These are phyloP conservation scores for Amphipoea lucens DNA, from an alignment of 2,888 invertebrate species.

Conservation along the genomic window DNA sequence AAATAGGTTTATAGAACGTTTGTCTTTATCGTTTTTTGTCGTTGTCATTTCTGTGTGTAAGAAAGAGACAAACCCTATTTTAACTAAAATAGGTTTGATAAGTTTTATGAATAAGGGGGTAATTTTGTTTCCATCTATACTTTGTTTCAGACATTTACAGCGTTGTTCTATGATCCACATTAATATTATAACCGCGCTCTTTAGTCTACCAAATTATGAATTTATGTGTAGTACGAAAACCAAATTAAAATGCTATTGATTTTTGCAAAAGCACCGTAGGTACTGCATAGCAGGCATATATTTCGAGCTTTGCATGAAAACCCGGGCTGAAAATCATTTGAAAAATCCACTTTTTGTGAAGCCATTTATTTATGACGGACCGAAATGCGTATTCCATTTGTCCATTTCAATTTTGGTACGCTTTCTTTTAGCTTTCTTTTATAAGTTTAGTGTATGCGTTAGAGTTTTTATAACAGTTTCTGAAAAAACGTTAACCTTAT, in stretches of 20 bases:
- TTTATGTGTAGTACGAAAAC: background rate
- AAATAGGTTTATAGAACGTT: too few species aligned
- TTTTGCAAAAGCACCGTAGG: background rate
- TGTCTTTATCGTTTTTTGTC: too few species aligned
- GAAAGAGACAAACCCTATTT: too few species aligned
- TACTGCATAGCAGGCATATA: background rate
- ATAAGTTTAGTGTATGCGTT: background rate
- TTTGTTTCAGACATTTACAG: too few species aligned
- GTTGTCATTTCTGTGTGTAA: too few species aligned
- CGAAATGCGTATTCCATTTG: background rate
- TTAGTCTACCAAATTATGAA: background rate
- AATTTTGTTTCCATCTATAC: too few species aligned
- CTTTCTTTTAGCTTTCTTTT: too few species aligned
- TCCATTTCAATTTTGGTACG: background rate
- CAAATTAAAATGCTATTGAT: background rate
- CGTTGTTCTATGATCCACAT: too few species aligned
- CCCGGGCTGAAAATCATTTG: background rate
- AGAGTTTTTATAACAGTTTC: background rate
- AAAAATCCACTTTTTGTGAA: background rate
- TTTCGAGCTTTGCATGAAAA: background rate
- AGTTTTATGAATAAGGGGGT: too few species aligned
- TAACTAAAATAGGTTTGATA: too few species aligned
- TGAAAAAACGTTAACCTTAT: background rate
- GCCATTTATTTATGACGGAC: constrained; percentile 3
- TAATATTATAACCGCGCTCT: too few species aligned